Conservation (phyloP, 2,113 vertebrate species). For the Indicator indicator region DNA sequence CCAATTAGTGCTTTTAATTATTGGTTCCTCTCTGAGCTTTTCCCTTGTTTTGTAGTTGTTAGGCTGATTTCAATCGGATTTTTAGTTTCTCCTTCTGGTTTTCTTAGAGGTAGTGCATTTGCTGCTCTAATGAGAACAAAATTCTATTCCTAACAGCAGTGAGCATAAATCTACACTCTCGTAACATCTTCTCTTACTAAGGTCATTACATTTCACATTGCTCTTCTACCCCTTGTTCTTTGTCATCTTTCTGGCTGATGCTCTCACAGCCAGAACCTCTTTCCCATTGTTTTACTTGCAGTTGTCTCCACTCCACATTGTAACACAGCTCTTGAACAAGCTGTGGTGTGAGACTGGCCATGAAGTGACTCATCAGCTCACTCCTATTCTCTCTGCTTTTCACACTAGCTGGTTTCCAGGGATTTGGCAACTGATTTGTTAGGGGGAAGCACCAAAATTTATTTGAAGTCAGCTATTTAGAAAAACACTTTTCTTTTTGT, state of each 20-base stretch:
- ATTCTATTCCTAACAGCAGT: neutral
- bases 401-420: neutral
- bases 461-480: constrained; percentile 20
- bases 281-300: neutral
- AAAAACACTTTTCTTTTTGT: constrained; percentile 4
- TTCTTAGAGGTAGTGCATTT: neutral
- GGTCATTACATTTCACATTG: neutral
- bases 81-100: neutral
- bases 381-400: accelerated
- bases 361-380: neutral
- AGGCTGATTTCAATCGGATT: neutral
- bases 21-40: constrained; percentile 21
- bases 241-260: neutral
- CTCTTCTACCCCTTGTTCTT: neutral
- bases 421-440: neutral
- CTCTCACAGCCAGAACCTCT: neutral
- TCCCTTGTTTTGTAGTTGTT: neutral
- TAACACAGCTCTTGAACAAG: neutral
- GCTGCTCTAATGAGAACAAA: neutral
- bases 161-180: neutral
- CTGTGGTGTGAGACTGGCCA: neutral
- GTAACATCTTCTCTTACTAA: neutral
- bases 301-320: neutral
- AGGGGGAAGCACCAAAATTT: neutral
- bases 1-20: constrained; percentile 57